phyloP scores from a whole-genome alignment of 30 jellyfish, hydroid and myxozoan species.

The Rhopilema esculentum region DNA sequence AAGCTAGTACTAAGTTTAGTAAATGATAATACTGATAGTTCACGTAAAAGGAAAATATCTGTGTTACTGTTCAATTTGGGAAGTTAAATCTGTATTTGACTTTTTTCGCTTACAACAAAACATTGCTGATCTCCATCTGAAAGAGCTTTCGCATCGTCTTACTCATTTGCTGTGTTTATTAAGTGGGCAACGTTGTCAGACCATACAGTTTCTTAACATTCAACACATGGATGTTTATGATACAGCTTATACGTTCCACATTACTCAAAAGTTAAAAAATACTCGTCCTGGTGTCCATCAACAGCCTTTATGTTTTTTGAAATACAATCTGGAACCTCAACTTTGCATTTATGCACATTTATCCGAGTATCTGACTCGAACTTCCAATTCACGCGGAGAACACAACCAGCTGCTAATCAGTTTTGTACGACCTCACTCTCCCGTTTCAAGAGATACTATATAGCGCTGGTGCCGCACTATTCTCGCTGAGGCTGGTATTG shows the following conservation, averaged over 20 bases:
- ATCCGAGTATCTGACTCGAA: constrained; percentile 8
- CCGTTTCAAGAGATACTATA: constrained; percentile 10
- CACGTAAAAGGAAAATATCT: neutral
- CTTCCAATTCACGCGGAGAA: neutral
- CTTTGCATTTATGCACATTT: neutral
- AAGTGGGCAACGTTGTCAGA: constrained; percentile 45
- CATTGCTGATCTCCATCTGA: neutral
- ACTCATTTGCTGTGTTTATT: constrained; percentile 3
- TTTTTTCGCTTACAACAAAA: constrained; percentile 2
- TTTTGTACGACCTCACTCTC: neutral
- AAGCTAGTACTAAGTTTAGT: neutral
- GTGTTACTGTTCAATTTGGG: neutral
- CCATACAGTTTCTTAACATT: constrained; percentile 1
- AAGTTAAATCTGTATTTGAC: constrained; percentile 12
- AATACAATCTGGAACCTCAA: neutral
- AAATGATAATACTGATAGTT: neutral
- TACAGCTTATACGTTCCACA: constrained; percentile 14
- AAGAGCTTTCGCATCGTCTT: constrained; percentile 1
- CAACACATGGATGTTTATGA: constrained; percentile 26
- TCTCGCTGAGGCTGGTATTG: neutral
- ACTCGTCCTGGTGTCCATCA: constrained; percentile 17
- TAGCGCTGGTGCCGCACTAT: constrained; percentile 8
- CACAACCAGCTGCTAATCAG: neutral
- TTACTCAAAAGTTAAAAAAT: neutral
- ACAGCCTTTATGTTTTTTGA: neutral